These are phyloP conservation scores for Alloplasta piceator DNA, from an alignment of 2,888 invertebrate genomes.

Conservation along the genomic window DNA sequence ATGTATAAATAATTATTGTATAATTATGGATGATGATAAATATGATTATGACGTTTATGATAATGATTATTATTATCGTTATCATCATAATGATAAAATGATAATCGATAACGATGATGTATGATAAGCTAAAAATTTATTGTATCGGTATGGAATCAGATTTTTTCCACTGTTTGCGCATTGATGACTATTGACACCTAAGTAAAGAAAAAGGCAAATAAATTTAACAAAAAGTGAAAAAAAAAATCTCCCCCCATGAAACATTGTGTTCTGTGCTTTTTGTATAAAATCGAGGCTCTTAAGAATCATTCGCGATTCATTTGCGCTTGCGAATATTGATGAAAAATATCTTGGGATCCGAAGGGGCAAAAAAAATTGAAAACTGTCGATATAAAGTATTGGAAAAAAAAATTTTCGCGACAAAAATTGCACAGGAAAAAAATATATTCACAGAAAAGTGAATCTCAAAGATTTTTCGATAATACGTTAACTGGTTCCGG, in stretches of 20 bases:
- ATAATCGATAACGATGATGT: slow-evolving; percentile 79
- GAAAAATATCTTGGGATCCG: slow-evolving; percentile 48
- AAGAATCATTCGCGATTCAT: slow-evolving; percentile 9
- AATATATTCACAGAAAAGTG: slow-evolving; percentile 48
- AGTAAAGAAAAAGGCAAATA: slow-evolving; percentile 76
- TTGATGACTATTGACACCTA: slow-evolving; percentile 79
- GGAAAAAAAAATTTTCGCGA: slow-evolving; percentile 57
- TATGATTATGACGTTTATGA: slow-evolving; percentile 72
- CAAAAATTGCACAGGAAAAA: slow-evolving; percentile 42
- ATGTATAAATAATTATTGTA: slow-evolving; percentile 82
- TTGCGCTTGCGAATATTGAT: slow-evolving; percentile 60
- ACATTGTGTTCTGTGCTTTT: slow-evolving; percentile 76
- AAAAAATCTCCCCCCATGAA: slow-evolving; percentile 63
- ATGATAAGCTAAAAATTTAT: slow-evolving; percentile 82
- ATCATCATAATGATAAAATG: slow-evolving; percentile 75
- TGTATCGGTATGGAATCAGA: slow-evolving; percentile 82
- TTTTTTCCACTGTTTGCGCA: slow-evolving; percentile 81
- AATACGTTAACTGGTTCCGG: slow-evolving; percentile 72
- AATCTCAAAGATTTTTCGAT: slow-evolving; percentile 53
- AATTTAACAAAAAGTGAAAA: slow-evolving; percentile 75
- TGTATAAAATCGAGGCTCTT: slow-evolving; percentile 71
- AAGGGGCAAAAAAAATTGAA: slow-evolving; percentile 65
- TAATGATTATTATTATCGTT: slow-evolving; percentile 74
- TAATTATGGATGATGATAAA: slow-evolving; percentile 76
- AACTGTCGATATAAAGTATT: slow-evolving; percentile 78